Conservation (phyloP, 2,113 vertebrate genomes). For the Hypanus sabinus region DNA sequence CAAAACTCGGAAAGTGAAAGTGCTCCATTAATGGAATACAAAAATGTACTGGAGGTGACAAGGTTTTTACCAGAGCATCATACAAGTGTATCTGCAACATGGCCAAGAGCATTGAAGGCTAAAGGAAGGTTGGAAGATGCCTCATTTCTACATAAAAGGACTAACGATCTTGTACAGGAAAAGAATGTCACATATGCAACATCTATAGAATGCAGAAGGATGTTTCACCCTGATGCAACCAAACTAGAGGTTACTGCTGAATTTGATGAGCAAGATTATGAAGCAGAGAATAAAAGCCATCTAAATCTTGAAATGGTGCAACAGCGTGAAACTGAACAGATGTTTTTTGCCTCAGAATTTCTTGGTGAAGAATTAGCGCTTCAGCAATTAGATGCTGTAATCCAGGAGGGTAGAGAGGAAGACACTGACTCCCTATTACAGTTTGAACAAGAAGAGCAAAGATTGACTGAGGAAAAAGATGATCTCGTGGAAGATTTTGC, state of each 20-base stretch:
- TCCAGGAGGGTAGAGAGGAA: conserved; percentile 67
- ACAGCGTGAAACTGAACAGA: neutral
- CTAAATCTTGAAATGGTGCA: neutral
- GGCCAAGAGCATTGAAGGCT: conserved; percentile 57
- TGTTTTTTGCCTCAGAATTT: neutral
- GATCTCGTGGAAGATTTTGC: neutral
- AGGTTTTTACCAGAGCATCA: conserved; percentile 46
- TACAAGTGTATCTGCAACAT: conserved; percentile 60
- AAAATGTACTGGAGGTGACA: conserved; percentile 37
- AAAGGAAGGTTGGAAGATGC: conserved; percentile 55
- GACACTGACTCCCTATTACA: conserved; percentile 81
- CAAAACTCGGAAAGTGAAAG: conserved; percentile 47
- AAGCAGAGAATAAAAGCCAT: neutral
- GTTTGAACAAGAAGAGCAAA: conserved; percentile 88
- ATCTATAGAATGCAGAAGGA: neutral
- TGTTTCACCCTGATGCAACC: neutral
- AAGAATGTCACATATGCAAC: conserved; percentile 39
- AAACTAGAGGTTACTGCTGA: neutral
- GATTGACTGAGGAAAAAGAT: neutral
- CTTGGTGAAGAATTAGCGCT: conserved; percentile 51
- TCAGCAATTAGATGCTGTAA: conserved; percentile 61
- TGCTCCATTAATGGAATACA: conserved; percentile 47
- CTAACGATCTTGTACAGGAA: conserved; percentile 52
- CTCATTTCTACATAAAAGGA: conserved; percentile 55
- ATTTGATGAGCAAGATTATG: conserved; percentile 1